These are phyloP conservation scores for Mastacembelus armatus DNA, from an alignment of 2,797 vertebrate species.

Conservation along the genomic window DNA sequence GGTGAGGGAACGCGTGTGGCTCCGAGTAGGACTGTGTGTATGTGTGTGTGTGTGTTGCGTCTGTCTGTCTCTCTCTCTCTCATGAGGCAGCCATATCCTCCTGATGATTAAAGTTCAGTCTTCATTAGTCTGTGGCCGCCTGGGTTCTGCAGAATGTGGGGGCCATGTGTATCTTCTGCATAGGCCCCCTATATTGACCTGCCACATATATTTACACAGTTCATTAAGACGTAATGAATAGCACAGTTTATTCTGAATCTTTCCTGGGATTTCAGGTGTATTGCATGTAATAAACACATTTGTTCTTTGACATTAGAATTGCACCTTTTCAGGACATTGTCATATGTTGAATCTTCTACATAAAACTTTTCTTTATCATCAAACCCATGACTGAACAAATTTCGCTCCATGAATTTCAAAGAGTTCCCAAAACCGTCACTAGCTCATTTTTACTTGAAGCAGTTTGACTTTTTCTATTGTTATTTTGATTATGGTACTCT, in stretches of 20 bases:
- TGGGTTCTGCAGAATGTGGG: conserved; percentile 59
- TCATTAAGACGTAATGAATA: conserved; percentile 82
- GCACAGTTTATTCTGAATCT: conserved; percentile 78
- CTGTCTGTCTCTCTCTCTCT: conserved; percentile 34
- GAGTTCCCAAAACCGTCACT: background rate
- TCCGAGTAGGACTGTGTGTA: background rate
- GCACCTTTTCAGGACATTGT: conserved; percentile 23
- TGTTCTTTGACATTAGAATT: conserved; percentile 57
- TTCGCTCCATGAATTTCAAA: background rate
- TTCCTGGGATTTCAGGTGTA: conserved; percentile 57
- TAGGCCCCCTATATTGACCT: conserved; percentile 76
- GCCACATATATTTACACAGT: conserved; percentile 81
- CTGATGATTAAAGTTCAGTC: conserved; percentile 80
- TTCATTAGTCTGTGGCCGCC: conserved; percentile 76
- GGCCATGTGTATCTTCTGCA: conserved; percentile 49
- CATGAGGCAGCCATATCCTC: conserved; percentile 70
- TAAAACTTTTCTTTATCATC: background rate
- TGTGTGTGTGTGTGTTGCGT: conserved; percentile 22
- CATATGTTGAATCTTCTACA: conserved; percentile 28
- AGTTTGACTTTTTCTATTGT: too few relatives aligned
- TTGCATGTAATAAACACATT: conserved; percentile 61
- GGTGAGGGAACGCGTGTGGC: conserved; percentile 82
- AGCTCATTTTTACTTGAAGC: background rate
- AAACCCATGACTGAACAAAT: conserved; percentile 3
- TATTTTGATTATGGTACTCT: background rate